These are phyloP conservation scores for Propsilocerus akamusi DNA, from an alignment of 1,140 invertebrate species.

Conservation along the genomic window DNA sequence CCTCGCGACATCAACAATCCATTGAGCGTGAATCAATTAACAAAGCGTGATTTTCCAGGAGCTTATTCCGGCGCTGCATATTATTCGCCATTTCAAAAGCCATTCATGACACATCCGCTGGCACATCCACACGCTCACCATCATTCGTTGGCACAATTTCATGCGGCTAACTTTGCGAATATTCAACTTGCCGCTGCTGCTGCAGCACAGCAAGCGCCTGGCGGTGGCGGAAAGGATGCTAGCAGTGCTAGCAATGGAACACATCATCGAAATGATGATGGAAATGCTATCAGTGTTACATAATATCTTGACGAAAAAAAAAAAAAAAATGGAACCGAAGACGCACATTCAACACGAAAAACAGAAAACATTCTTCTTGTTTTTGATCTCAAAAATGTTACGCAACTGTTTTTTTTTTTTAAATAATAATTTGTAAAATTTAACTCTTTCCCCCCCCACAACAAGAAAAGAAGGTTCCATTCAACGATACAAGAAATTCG, in stretches of 20 bases:
- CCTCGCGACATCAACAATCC: conserved; percentile 82
- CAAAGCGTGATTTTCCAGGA: conserved; percentile 24
- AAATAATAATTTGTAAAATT: too few relatives aligned
- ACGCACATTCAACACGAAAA: too few relatives aligned
- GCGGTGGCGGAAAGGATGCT: conserved; percentile 6
- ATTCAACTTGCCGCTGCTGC: background rate
- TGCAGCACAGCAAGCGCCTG: background rate
- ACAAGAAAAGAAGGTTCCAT: too few relatives aligned
- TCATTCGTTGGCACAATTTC: background rate
- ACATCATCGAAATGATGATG: conserved; percentile 9
- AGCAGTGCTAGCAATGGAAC: conserved; percentile 9
- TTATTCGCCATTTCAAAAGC: background rate
- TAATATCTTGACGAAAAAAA: too few relatives aligned
- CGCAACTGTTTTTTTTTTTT: too few relatives aligned
- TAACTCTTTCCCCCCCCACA: too few relatives aligned
- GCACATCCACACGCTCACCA: background rate
- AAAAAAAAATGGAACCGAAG: too few relatives aligned
- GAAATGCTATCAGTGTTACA: conserved; percentile 21
- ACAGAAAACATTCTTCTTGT: too few relatives aligned
- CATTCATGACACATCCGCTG: background rate
- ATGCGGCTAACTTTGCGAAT: background rate
- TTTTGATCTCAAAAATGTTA: too few relatives aligned
- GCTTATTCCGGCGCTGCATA: background rate
- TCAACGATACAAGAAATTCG: too few relatives aligned
- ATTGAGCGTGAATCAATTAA: conserved; percentile 70